These are phyloP conservation scores for Melolontha melolontha DNA, from an alignment of 2,888 invertebrate species.

Conservation along the genomic window DNA sequence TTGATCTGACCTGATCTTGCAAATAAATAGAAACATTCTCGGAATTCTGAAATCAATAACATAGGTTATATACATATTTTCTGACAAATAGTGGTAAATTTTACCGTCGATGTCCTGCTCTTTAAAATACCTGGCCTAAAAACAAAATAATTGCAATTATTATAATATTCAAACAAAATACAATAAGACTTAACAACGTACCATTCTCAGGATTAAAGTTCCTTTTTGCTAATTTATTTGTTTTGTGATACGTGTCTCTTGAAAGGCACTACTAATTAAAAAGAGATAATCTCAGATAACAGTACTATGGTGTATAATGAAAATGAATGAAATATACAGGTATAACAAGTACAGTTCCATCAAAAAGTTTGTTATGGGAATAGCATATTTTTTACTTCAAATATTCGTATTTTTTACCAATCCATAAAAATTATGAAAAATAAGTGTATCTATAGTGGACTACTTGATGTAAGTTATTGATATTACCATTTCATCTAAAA, in stretches of 20 bases:
- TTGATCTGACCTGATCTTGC: constrained; percentile 90
- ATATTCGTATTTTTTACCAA: too few relatives aligned
- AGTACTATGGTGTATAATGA: constrained; percentile 20
- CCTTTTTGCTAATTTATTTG: neutral
- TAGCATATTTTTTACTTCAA: too few relatives aligned
- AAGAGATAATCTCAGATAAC: constrained; percentile 38
- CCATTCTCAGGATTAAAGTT: constrained; percentile 32
- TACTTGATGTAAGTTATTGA: neutral
- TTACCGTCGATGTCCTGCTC: constrained; percentile 96
- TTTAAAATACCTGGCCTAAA: constrained; percentile 92
- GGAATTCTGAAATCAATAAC: constrained; percentile 79
- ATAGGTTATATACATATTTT: constrained; percentile 17
- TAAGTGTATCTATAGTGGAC: neutral
- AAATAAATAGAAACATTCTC: constrained; percentile 96
- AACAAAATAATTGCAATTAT: constrained; percentile 48
- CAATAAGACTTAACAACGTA: constrained; percentile 33
- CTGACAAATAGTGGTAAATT: constrained; percentile 54
- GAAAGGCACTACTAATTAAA: constrained; percentile 2
- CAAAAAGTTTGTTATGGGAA: constrained; percentile 22
- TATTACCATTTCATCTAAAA: constrained; percentile 3
- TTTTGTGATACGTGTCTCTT: constrained; percentile 19
- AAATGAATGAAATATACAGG: constrained; percentile 44
- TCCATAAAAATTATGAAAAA: neutral
- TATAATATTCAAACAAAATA: constrained; percentile 26
- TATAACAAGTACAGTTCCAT: constrained; percentile 46